Evolutionary conservation across 2,113 vertebrate species (phyloP).

Genomic region (Neomonachus schauinslandi): DNA sequence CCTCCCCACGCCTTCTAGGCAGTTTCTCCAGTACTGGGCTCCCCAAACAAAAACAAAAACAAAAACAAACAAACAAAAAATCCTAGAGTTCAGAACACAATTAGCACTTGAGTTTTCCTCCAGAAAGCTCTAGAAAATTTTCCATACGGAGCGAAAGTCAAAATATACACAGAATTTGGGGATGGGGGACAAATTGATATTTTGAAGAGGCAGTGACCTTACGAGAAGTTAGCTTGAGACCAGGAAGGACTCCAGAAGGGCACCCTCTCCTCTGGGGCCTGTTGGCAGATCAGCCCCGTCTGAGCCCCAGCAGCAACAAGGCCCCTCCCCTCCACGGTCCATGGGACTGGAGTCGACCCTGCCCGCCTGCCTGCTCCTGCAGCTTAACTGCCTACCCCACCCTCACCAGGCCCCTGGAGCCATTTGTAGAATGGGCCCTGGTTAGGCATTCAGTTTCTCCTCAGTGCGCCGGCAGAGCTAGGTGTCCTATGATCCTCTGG

Average conservation of each 20-base stretch:
- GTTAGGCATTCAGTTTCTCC: neutral
- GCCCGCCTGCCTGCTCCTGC: too few relatives aligned
- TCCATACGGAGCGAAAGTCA: neutral
- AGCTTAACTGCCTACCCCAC: neutral
- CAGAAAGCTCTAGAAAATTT: neutral
- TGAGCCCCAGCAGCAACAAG: neutral
- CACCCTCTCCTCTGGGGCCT: neutral
- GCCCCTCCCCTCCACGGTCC: rapidly evolving
- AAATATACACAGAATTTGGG: neutral
- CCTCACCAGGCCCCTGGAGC: neutral
- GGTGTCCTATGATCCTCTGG: neutral
- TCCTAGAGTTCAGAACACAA: neutral
- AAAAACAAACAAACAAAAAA: neutral
- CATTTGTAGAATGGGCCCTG: neutral
- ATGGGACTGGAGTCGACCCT: rapidly evolving
- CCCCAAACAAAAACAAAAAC: neutral
- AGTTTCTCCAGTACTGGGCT: neutral
- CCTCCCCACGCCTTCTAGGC: neutral
- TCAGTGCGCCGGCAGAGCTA: neutral
- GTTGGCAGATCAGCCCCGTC: rapidly evolving
- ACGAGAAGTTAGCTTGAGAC: neutral
- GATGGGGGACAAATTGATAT: neutral
- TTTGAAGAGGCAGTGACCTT: neutral
- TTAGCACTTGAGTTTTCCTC: neutral
- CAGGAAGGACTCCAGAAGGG: neutral